Conservation (phyloP, 2,113 vertebrate genomes). For the Poecile atricapillus region DNA sequence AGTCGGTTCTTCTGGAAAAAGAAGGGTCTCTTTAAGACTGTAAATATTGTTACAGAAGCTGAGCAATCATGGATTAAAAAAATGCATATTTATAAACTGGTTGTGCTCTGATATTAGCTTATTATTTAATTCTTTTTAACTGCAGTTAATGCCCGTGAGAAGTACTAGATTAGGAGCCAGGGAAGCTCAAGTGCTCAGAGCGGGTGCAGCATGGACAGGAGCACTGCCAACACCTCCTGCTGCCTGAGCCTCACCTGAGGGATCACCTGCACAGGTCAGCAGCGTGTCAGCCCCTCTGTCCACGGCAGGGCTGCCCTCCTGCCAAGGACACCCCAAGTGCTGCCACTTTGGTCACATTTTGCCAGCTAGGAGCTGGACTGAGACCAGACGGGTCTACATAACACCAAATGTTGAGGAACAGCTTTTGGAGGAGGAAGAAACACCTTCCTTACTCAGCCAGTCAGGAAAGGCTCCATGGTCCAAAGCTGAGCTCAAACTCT, state of each 20-base stretch:
- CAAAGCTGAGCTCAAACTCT: not conserved
- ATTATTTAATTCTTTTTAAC: not conserved
- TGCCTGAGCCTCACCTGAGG: not conserved
- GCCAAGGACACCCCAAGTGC: not conserved
- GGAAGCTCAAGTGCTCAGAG: constrained; percentile 21
- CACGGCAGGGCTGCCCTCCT: not conserved
- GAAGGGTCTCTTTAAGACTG: constrained; percentile 84
- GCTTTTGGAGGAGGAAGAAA: not conserved
- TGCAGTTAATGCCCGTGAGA: not conserved
- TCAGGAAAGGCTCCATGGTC: not conserved
- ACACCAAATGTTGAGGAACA: not conserved
- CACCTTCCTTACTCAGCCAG: not conserved
- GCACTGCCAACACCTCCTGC: not conserved
- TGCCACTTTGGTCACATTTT: not conserved
- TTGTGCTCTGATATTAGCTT: constrained; percentile 28
- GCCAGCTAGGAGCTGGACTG: not conserved
- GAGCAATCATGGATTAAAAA: constrained; percentile 66
- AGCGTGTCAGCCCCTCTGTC: not conserved
- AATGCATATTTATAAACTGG: constrained; percentile 46
- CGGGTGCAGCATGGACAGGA: not conserved
- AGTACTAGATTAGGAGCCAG: constrained; percentile 32
- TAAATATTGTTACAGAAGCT: constrained; percentile 64
- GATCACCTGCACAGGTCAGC: not conserved
- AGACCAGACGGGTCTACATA: not conserved
- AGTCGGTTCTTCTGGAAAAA: constrained; percentile 92